Evolutionary conservation across 1,140 invertebrate genomes (phyloP).

Genomic region (Battus philenor): DNA sequence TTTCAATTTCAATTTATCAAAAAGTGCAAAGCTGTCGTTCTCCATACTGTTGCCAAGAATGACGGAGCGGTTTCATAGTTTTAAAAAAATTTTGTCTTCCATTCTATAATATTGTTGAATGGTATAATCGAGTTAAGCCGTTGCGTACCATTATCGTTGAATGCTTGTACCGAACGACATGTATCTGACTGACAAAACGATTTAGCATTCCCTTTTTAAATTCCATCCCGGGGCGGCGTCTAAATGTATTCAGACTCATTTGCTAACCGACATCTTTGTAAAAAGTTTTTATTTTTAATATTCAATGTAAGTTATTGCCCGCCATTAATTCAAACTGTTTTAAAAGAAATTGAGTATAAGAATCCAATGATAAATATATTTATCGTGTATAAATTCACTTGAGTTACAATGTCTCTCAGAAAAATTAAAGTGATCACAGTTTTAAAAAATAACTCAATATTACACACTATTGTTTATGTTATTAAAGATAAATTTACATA

Average conservation of each 20-base stretch:
- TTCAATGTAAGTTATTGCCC: too few species aligned
- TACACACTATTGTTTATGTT: too few species aligned
- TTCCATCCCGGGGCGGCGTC: background rate
- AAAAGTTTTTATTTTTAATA: background rate
- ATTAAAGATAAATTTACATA: too few species aligned
- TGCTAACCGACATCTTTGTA: background rate
- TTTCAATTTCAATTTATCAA: constrained; percentile 39
- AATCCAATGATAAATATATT: too few species aligned
- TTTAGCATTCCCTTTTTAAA: constrained; percentile 5
- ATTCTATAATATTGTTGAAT: constrained; percentile 12
- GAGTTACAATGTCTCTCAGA: too few species aligned
- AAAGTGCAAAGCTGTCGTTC: constrained; percentile 34
- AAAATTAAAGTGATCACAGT: too few species aligned
- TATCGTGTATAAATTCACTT: too few species aligned
- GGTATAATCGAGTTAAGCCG: background rate
- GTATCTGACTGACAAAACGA: constrained; percentile 1
- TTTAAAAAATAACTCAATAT: too few species aligned
- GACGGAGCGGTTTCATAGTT: constrained; percentile 20
- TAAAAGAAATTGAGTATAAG: too few species aligned
- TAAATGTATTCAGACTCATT: constrained; percentile 4
- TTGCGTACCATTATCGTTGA: background rate
- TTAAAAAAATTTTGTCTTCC: constrained; percentile 16
- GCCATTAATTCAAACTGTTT: too few species aligned
- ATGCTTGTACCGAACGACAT: background rate
- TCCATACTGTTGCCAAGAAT: constrained; percentile 35